Conservation (phyloP, 2,113 vertebrate species). For the Eolophus roseicapilla region DNA sequence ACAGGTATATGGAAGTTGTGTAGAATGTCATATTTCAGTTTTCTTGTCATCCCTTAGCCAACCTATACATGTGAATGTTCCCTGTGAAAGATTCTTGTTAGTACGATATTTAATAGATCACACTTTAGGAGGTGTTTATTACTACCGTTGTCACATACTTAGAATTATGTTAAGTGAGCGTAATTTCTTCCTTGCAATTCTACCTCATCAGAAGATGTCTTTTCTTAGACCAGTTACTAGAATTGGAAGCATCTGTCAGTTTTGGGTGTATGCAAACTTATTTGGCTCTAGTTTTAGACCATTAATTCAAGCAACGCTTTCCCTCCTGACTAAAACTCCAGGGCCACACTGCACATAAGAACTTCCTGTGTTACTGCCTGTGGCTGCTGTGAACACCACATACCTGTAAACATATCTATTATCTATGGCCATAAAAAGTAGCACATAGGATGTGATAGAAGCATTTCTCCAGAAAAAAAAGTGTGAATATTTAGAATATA, state of each 20-base stretch:
- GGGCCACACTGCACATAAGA: background rate
- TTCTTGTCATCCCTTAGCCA: background rate
- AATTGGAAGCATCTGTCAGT: background rate
- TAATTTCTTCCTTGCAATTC: background rate
- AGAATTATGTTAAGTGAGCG: background rate
- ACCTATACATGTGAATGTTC: fast-evolving
- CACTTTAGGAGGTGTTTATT: background rate
- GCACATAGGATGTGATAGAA: background rate
- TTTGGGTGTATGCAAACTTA: background rate
- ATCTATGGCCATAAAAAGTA: background rate
- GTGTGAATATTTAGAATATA: background rate
- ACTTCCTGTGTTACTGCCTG: background rate
- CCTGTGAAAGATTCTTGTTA: background rate
- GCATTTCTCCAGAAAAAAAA: background rate
- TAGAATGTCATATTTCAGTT: background rate
- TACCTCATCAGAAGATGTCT: background rate
- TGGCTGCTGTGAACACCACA: background rate
- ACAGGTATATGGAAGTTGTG: background rate
- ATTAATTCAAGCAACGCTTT: background rate
- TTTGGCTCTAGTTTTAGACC: background rate
- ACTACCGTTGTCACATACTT: background rate
- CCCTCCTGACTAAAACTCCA: background rate
- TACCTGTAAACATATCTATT: background rate
- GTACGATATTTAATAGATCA: background rate
- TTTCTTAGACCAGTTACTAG: background rate